Evolutionary conservation across 2,888 invertebrate species (phyloP).

Genomic region (Argyresthia goedartella): DNA sequence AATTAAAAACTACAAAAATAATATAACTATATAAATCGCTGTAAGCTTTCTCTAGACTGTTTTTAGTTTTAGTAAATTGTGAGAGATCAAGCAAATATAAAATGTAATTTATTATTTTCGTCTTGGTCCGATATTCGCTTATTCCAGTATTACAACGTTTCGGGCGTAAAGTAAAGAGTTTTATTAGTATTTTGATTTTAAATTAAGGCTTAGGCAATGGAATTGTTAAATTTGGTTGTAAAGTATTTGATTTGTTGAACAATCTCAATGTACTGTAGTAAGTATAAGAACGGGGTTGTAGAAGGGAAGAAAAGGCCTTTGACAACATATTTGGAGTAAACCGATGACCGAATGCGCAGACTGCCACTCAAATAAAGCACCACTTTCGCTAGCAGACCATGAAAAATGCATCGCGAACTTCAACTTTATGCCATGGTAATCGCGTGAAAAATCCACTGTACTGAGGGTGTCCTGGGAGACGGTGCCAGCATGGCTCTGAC

Average conservation of each 20-base stretch:
- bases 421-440: too few species aligned
- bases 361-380: too few species aligned
- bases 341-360: too few species aligned
- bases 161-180: constrained; percentile 29
- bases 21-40: constrained; percentile 20
- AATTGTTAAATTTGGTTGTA: neutral
- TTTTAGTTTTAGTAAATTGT: constrained; percentile 26
- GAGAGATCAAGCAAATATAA: constrained; percentile 10
- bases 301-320: neutral
- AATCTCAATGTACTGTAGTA: constrained; percentile 14
- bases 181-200: constrained; percentile 11
- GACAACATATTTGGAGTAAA: too few species aligned
- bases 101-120: constrained; percentile 2
- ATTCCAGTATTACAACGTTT: constrained; percentile 49
- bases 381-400: too few species aligned
- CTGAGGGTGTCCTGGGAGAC: too few species aligned
- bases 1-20: constrained; percentile 7
- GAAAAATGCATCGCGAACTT: too few species aligned
- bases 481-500: too few species aligned
- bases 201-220: constrained; percentile 5
- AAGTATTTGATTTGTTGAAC: constrained; percentile 7
- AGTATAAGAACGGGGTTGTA: neutral
- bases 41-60: constrained; percentile 42
- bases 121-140: neutral
- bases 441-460: too few species aligned